These are phyloP conservation scores for Phalacrocorax aristotelis DNA, from an alignment of 2,113 vertebrate species.

Conservation along the genomic window DNA sequence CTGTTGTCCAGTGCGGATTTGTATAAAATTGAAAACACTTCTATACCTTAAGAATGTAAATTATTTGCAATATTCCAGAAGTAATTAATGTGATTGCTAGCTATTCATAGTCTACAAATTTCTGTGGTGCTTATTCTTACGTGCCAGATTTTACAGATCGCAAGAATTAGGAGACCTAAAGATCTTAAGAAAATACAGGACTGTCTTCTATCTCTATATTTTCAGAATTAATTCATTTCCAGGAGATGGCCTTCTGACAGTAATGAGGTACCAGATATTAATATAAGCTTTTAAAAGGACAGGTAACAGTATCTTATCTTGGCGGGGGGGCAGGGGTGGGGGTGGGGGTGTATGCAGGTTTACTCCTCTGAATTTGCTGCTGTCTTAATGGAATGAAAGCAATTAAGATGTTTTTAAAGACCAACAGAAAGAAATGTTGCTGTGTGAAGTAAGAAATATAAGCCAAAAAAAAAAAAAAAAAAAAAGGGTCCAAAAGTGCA, in stretches of 20 bases:
- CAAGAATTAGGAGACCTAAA: neutral
- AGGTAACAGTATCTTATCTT: neutral
- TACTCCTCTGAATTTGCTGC: neutral
- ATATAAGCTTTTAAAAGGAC: neutral
- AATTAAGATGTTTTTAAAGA: neutral
- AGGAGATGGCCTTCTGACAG: neutral
- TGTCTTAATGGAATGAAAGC: neutral
- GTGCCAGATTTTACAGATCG: neutral
- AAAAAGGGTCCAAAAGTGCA: neutral
- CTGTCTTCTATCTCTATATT: neutral
- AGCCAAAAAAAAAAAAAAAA: neutral
- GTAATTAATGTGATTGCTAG: neutral
- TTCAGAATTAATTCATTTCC: neutral
- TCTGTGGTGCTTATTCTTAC: neutral
- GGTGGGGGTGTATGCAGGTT: neutral
- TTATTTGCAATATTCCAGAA: neutral
- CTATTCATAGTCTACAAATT: neutral
- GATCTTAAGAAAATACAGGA: neutral
- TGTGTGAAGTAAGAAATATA: neutral
- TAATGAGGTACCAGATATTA: neutral
- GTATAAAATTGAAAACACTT: neutral
- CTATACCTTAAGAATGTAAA: neutral
- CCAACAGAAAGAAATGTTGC: neutral
- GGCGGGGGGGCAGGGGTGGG: too few relatives aligned
- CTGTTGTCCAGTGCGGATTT: neutral